phyloP scores from a whole-genome alignment of 2,113 vertebrate species.

The Sinocyclocheilus anshuiensis region DNA sequence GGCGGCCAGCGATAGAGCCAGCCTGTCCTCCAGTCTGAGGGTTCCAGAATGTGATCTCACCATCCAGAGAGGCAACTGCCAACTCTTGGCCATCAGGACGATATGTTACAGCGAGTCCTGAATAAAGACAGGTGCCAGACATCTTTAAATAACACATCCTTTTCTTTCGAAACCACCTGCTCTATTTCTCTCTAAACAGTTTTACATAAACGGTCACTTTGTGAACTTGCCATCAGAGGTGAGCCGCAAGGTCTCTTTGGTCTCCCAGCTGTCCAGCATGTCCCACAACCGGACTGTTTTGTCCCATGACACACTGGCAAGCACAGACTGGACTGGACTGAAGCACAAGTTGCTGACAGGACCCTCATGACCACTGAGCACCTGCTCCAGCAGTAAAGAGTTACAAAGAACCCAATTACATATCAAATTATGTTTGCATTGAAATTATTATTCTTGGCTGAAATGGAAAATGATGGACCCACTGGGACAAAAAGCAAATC shows the following conservation, averaged over 20 bases:
- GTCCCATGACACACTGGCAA: constrained; percentile 97
- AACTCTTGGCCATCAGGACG: constrained; percentile 89
- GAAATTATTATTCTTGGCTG: not conserved
- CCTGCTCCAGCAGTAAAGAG: constrained; percentile 67
- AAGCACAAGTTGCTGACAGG: constrained; percentile 90
- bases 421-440: not conserved
- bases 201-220: not conserved
- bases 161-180: not conserved
- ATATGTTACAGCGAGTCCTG: constrained; percentile 86
- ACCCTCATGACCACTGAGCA: constrained; percentile 90
- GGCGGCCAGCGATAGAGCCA: constrained; percentile 85
- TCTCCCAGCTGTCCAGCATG: constrained; percentile 96
- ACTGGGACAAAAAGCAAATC: not conserved
- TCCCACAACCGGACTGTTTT: constrained; percentile 92
- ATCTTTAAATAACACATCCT: constrained; percentile 3
- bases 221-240: constrained; percentile 83
- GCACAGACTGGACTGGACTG: constrained; percentile 84
- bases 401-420: not conserved
- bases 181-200: not conserved
- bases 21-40: constrained; percentile 81
- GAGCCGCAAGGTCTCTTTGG: constrained; percentile 85
- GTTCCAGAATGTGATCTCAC: constrained; percentile 93
- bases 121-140: not conserved
- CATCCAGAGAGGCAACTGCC: constrained; percentile 87
- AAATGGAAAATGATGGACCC: not conserved